Evolutionary conservation across 2,797 vertebrate genomes (phyloP), one percentile per base, ranked within the genome.

Genomic region (Brachymystax lenok): DNA sequence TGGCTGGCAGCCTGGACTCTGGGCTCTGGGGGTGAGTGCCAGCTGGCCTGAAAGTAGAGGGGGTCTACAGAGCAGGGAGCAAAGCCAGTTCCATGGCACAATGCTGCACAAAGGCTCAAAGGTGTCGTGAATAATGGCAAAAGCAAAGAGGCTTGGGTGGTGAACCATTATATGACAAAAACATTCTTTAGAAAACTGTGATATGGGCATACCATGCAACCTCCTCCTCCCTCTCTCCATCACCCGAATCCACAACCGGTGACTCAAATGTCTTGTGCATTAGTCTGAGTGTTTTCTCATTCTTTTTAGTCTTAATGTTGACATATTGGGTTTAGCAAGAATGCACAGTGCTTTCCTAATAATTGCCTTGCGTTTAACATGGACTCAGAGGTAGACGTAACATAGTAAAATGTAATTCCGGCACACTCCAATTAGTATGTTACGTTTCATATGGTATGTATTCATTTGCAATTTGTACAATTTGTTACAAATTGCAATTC

Each of bases 91-190:
- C 89, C 79, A 80, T 87, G 90, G 85, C 90, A 93, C 93, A 94
- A 94, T 92, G 81, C 89, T 84, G 83, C 90, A 94, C 92, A 92
- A 92, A 91, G 86, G 90, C 93, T 94, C 93, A 94, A 93, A 94
- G 92, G 92, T 94, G 93, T 92, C 78, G 84, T 88, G 87, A 91
- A 93, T 92, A 94, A 93, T 93, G 87, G 91, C 71, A 87, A 82
- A 88, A 85, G 86, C 84, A 91, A 91, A 91, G 81, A 83, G 89
- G 90, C 86, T 89, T 85, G 90, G 88, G 80, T 86, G 90, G 88
- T 80, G 82, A 86, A 92, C 88, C 87, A 92, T 90, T 86, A 82
- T 91, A 89, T 76, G 77, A 93, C 88, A 93, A 92, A 93, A 91
- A 84, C 90, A 91, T 92, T 93, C 90, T 90, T 91, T 86, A 84